These are phyloP conservation scores for Trichonephila inaurata DNA, from an alignment of 1,140 invertebrate genomes.

Conservation along the genomic window DNA sequence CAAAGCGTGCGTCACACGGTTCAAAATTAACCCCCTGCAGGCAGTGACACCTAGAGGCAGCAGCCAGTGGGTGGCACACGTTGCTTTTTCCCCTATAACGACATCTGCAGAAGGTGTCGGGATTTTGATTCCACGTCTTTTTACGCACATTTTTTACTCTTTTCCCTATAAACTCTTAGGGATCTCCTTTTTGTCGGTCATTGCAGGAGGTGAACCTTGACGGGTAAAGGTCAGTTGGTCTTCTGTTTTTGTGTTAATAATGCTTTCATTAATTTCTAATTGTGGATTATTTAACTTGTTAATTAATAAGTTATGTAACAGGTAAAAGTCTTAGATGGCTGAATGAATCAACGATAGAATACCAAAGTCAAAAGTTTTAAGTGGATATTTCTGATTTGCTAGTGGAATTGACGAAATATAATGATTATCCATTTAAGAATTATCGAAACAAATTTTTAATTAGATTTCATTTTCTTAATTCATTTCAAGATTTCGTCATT, in stretches of 20 bases:
- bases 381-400: too few species aligned
- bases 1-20: background rate
- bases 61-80: conserved; percentile 41
- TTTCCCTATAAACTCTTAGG: background rate
- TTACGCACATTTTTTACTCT: background rate
- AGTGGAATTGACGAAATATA: too few species aligned
- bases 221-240: conserved; percentile 3
- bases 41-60: conserved; percentile 60
- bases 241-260: background rate
- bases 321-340: too few species aligned
- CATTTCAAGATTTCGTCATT: too few species aligned
- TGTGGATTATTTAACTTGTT: too few species aligned
- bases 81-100: background rate
- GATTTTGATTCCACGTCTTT: background rate
- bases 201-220: background rate
- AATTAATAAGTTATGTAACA: too few species aligned
- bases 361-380: too few species aligned
- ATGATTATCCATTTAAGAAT: too few species aligned
- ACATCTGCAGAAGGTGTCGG: background rate
- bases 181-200: background rate
- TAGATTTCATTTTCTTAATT: too few species aligned
- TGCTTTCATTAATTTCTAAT: too few species aligned
- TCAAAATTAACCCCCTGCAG: conserved; percentile 48
- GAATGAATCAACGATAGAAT: too few species aligned
- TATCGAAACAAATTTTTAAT: too few species aligned